Evolutionary conservation across 2,888 invertebrate species (phyloP), one percentile per base, ranked within the genome.

Genomic region (Himalopsyche anomala): DNA sequence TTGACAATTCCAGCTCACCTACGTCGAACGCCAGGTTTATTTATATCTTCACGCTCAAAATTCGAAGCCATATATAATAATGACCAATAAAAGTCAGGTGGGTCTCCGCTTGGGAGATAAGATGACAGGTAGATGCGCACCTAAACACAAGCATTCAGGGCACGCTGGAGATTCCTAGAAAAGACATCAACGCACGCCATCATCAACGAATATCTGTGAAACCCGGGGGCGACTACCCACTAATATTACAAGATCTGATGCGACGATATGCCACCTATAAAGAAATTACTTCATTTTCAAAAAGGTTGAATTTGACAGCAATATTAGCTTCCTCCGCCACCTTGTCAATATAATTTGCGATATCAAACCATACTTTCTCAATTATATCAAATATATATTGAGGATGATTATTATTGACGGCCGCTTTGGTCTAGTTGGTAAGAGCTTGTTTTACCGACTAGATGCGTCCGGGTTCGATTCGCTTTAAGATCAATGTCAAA

Each of bases 31-130:
- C 28, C 19, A 11, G 6, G 62, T 62, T 62, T 62, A 51, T 80
- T 84, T 81, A 84, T 36, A 81, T 62, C 54, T 28, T 84, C 55
- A 84, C 45, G 55, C 80, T 81, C 62, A 17, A 38, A 51, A 51
- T 81, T 38, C 36, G 36, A 36, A 38, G 83, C 38, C 55, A 28
- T 62, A 62, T 83, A 45, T 69, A 82, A 85, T 45, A 74, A 62
- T 85, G 85, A 40, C 51, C 82, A 82, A 82, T 82, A 85, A 85
- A 85, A 82, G 82, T 82, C 83, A 19, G 81, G 82, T 51, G 84
- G 84, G 40, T 62, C 56, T 83, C 83, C 12, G 40, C 83, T 83
- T 83, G 56, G 83, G 40, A 62, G 83, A 62, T 81, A 54, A 83
- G 56, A 55, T 83, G 80, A 80, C 84, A 84, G 84, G 80, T 80